phyloP scores from a whole-genome alignment of 2,113 vertebrate genomes.

The Phaethornis superciliosus region DNA sequence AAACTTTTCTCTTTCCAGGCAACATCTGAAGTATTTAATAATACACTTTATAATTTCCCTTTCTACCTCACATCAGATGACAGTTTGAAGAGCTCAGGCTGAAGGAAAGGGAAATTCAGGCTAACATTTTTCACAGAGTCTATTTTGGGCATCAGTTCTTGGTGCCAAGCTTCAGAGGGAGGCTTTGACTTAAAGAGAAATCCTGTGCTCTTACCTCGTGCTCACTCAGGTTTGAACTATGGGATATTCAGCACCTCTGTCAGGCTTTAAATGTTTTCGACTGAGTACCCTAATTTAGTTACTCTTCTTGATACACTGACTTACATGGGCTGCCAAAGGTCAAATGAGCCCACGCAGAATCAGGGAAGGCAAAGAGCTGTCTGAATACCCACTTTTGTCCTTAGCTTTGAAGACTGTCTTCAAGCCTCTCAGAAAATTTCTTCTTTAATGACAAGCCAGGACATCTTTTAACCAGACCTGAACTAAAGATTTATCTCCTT shows the following conservation, averaged over 20 bases:
- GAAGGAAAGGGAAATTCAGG: slow-evolving; percentile 38
- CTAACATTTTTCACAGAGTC: slow-evolving; percentile 45
- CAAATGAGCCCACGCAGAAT: background rate
- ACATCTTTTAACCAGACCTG: slow-evolving; percentile 33
- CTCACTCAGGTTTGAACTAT: background rate
- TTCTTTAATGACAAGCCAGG: slow-evolving; percentile 4
- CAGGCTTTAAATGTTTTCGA: background rate
- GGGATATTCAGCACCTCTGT: background rate
- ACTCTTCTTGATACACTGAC: background rate
- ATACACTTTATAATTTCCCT: background rate
- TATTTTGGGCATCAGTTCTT: slow-evolving; percentile 43
- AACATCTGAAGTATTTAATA: background rate
- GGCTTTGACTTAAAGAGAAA: slow-evolving; percentile 39
- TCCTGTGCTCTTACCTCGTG: background rate
- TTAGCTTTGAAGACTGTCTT: background rate
- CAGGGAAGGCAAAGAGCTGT: background rate
- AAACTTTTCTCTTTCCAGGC: background rate
- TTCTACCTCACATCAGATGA: slow-evolving; percentile 32
- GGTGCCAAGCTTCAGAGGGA: slow-evolving; percentile 41
- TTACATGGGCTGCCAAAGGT: background rate
- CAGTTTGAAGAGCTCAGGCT: slow-evolving; percentile 35
- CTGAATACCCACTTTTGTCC: background rate
- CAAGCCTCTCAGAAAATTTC: background rate
- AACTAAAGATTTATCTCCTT: background rate
- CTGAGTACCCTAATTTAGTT: background rate